These are phyloP conservation scores for Gymnodraco acuticeps DNA, from an alignment of 2,797 vertebrate species.

Conservation along the genomic window DNA sequence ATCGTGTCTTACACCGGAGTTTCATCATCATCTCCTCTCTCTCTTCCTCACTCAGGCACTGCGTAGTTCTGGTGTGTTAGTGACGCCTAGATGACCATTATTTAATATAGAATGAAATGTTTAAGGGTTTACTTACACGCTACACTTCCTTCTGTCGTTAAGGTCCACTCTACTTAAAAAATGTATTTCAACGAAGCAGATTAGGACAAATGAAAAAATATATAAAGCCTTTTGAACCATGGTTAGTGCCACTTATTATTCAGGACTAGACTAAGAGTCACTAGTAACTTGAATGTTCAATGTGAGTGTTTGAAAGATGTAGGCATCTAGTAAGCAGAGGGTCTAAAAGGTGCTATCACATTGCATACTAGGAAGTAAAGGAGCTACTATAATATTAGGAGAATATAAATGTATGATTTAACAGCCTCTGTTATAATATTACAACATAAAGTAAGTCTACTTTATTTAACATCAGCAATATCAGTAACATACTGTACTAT, in stretches of 20 bases:
- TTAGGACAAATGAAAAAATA: slow-evolving; percentile 10
- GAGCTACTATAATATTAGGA: neutral
- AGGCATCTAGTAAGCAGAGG: neutral
- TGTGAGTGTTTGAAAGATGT: neutral
- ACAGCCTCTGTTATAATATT: neutral
- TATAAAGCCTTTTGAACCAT: slow-evolving; percentile 12
- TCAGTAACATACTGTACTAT: neutral
- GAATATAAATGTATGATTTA: slow-evolving; percentile 5
- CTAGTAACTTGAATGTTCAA: neutral
- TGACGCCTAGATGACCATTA: slow-evolving; percentile 53
- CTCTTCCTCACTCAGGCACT: slow-evolving; percentile 24
- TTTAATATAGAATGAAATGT: slow-evolving; percentile 49
- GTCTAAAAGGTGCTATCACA: neutral
- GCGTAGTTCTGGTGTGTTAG: slow-evolving; percentile 36
- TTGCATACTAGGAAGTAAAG: neutral
- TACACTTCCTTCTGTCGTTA: slow-evolving; percentile 9
- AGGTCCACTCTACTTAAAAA: slow-evolving; percentile 6
- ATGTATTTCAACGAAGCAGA: neutral
- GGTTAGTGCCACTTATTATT: slow-evolving; percentile 2
- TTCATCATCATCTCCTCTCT: slow-evolving; percentile 78
- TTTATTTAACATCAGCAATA: neutral
- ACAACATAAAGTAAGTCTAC: neutral
- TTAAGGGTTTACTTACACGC: slow-evolving; percentile 14
- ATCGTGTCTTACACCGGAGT: slow-evolving; percentile 78
- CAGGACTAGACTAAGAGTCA: neutral